phyloP scores from a whole-genome alignment of 2,888 invertebrate genomes.

The Lamellibrachia satsuma region DNA sequence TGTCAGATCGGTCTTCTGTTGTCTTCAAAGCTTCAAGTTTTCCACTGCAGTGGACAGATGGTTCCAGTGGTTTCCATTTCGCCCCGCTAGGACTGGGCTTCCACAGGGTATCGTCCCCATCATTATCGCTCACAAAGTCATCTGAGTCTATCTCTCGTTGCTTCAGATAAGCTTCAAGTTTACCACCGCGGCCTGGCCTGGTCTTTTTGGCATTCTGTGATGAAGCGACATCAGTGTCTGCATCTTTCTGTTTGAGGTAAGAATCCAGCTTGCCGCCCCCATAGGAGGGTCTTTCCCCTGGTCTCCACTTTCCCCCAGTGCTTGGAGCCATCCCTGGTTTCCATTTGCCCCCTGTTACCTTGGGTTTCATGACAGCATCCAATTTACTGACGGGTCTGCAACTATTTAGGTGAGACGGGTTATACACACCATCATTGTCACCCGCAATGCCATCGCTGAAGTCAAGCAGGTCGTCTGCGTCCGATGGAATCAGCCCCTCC shows the following conservation, averaged over 20 bases:
- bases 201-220: not conserved
- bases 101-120: not conserved
- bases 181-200: not conserved
- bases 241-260: not conserved
- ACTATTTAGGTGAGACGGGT: not conserved
- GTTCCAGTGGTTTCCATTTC: not conserved
- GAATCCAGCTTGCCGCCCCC: not conserved
- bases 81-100: not conserved
- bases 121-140: slow-evolving; percentile 18
- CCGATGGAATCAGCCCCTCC: slow-evolving; percentile 50
- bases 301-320: slow-evolving; percentile 27
- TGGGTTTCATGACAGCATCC: slow-evolving; percentile 18
- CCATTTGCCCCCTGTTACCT: slow-evolving; percentile 75
- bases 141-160: slow-evolving; percentile 18
- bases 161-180: slow-evolving; percentile 6
- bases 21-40: not conserved
- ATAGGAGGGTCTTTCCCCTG: slow-evolving; percentile 14
- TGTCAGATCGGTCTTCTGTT: not conserved
- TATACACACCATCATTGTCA: slow-evolving; percentile 40
- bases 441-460: slow-evolving; percentile 30
- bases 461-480: slow-evolving; percentile 42
- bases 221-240: not conserved
- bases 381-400: slow-evolving; percentile 17
- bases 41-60: not conserved
- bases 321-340: slow-evolving; percentile 68